Base-by-base conservation (phyloP, 2,888 invertebrate genomes). In the Oithona nana region DNA sequence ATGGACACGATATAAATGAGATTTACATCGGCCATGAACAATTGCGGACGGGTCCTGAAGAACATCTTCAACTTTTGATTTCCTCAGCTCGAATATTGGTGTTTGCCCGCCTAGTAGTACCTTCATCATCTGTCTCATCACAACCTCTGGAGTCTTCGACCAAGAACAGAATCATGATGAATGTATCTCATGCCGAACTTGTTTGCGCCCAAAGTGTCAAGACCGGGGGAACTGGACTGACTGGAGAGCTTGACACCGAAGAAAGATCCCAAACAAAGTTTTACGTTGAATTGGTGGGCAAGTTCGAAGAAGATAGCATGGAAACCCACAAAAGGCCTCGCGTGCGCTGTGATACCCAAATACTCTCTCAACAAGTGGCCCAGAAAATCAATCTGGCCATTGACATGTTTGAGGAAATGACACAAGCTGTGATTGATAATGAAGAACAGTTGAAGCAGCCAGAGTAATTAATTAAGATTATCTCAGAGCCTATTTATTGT, bases 321-420 rank as follows among this genome's bases (percentile, higher is more conserved):
- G n/a, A n/a, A n/a, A 73, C 67, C 30, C 68, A 80, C 69, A 81
- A 83, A 68, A 78, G 82, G 66, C 86, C 87, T 50, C 80, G 83
- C 72, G 84, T 88, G 67, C 79, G 85, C 69, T 87, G 87, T 72
- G 59, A 48, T 26, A 50, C 11, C 49, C 50, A 49, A 2, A 48
- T 26, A 26, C 11, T 63, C 16, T 11, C 56, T 20, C 11, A 28
- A 1, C 13, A 13, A n/a, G 31, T 56, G 22, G 13, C 50, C 28
- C 81, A 84, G 67, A 84, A 89, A 77, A 86, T 93, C 66, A 88
- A 87, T 70, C 87, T 87, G 74, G 92, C 92, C 63, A 85, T 86
- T 73, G 83, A 83, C 69, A 81, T 89, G 71, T 83, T 83, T 74
- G 83, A 86, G 71, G 90, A 92, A 75, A 54, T 16, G 26, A 54